Percentiles rank a stretch among this genome's conserved stretches.
Evolutionary conservation across 2,797 vertebrate species (phyloP).

Genomic region (Hippopotamyrus pictus): DNA sequence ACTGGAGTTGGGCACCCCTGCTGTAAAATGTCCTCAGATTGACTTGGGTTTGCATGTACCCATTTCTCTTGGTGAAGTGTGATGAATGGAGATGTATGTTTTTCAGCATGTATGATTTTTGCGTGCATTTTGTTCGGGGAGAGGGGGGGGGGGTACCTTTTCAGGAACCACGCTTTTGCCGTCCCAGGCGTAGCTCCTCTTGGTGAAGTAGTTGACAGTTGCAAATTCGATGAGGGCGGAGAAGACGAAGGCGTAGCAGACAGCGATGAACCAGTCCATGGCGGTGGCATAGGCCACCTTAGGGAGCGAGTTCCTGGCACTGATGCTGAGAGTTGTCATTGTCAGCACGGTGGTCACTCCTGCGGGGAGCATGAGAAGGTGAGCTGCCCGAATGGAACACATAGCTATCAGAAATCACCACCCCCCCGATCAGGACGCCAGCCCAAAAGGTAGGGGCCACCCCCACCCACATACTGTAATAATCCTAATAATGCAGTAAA

Average conservation of each 20-base stretch:
- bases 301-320: slow-evolving; percentile 90
- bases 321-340: slow-evolving; percentile 98
- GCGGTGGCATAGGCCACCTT: slow-evolving; percentile 96
- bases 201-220: slow-evolving; percentile 93
- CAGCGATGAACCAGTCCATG: slow-evolving; percentile 99
- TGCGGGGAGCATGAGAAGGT: slow-evolving; percentile 39
- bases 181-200: slow-evolving; percentile 76
- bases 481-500: not conserved
- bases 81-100: not conserved
- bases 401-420: not conserved
- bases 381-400: not conserved
- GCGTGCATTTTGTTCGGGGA: not conserved
- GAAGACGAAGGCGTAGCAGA: slow-evolving; percentile 96
- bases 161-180: slow-evolving; percentile 70
- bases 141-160: slow-evolving; percentile 40
- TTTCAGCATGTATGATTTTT: not conserved
- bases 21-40: not conserved
- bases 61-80: not conserved
- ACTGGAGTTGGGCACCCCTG: not conserved
- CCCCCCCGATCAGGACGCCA: not conserved
- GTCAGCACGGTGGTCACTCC: slow-evolving; percentile 95
- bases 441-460: not conserved
- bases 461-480: not conserved
- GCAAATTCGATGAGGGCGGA: slow-evolving; percentile 95
- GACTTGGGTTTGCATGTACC: not conserved